Conservation (phyloP, 2,888 invertebrate species). For the Parnassius apollo region DNA sequence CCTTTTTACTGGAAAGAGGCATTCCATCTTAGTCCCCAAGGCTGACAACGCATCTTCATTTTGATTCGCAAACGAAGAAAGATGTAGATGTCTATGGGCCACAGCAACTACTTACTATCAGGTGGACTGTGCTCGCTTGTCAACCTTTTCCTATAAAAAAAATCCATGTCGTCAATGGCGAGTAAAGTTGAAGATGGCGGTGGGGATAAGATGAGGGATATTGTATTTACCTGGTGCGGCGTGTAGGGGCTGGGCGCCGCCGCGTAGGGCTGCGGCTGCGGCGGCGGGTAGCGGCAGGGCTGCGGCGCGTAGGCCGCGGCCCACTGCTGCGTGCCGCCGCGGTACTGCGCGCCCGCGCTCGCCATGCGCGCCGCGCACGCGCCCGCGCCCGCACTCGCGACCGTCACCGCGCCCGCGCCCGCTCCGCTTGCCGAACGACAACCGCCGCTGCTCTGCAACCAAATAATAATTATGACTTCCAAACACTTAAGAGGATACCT, state of each 20-base stretch:
- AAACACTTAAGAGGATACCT: too few relatives aligned
- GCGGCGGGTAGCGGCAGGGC: conserved; percentile 78
- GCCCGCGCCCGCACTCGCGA: conserved; percentile 74
- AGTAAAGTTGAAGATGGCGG: too few relatives aligned
- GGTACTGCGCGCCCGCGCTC: conserved; percentile 78
- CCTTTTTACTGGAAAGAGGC: too few relatives aligned
- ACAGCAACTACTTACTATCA: too few relatives aligned
- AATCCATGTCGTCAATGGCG: too few relatives aligned
- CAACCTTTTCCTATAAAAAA: too few relatives aligned
- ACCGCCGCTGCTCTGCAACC: conserved; percentile 68
- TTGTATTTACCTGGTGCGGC: conserved; percentile 62
- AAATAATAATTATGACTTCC: conserved; percentile 1
- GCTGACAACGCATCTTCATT: too few relatives aligned
- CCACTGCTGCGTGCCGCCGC: conserved; percentile 78
- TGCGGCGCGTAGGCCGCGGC: conserved; percentile 74
- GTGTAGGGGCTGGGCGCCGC: conserved; percentile 71
- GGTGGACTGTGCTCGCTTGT: too few relatives aligned
- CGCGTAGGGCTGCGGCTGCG: conserved; percentile 55
- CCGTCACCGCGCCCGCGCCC: conserved; percentile 68
- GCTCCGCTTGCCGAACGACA: conserved; percentile 69
- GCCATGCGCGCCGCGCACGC: conserved; percentile 78
- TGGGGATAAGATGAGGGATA: neutral
- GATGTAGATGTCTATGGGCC: too few relatives aligned
- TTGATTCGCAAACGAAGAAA: too few relatives aligned
- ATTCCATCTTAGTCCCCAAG: too few relatives aligned